Evolutionary conservation across 2,113 vertebrate species (phyloP), one percentile per base, ranked within the genome.

Genomic region (Ammodytes dubius): DNA sequence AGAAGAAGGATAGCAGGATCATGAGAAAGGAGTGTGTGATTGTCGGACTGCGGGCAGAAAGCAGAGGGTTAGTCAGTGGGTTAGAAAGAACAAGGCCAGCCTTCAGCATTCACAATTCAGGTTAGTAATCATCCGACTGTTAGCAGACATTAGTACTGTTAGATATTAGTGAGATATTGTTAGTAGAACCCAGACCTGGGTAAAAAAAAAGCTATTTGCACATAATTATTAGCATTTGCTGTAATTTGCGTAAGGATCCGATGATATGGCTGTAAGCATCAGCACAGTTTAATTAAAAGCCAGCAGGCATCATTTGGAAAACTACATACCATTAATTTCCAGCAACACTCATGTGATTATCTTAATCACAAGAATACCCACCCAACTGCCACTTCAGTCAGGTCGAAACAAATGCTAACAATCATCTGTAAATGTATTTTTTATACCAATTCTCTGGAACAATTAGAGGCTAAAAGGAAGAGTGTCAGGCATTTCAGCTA

Each of bases 131-230:
- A 77, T 74, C 74, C 69, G 27, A 83, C 53, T 80, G 90, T 93
- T 94, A 93, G 91, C 87, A 90, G 72, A 87, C 68, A 88, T 93
- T 93, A 93, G 93, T 93, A 89, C 57, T 85, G 91, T 93, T 91
- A 93, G 86, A 81, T 83, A 89, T 94, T 93, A 94, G 92, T 91
- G 47, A 82, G 84, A 85, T 74, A 60, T 42, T 82, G 91, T 94
- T 92, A 93, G 91, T 93, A 84, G 14, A 74, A 83, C 70, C 82
- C 90, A 93, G 89, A 88, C 87, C 42, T 87, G 71, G 83, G 77
- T 82, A 69, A 66, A 86, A 84, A 86, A 84, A 89, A 86, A 82
- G 79, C 80, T 85, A 90, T 87, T 91, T 91, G 83, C 85, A 79
- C 61, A 86, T 87, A 84, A 88, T 91, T 81, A 79, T 90, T 85